Base-by-base conservation (phyloP, 2,888 invertebrate species). In the Drosophila fungiperda region DNA sequence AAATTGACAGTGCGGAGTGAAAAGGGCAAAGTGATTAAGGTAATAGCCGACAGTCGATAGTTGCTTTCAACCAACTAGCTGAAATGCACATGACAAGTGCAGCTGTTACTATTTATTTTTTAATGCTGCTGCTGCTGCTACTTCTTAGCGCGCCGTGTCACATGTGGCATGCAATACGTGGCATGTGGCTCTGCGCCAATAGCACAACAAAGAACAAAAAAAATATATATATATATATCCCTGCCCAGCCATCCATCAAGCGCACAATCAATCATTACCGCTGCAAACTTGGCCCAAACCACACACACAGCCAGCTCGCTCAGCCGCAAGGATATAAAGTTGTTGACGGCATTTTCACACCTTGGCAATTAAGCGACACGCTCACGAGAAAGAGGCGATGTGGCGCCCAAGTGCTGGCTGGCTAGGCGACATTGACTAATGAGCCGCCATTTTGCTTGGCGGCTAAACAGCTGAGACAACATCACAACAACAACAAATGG, bases 371-470 rank as follows among this genome's bases (percentile, higher is more conserved):
- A 85, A 76, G 79, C 59, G 61, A 23, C 60, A 79, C 64, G 64
- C 76, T 50, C 63, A 17, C 50, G 11, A 11, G 11, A 6, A 17
- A 6, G 15, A 57, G 11, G 17, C 26, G 38, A 11, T 38, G 32
- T 52, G 49, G 15, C 63, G 63, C 63, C 67, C 78, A 64, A 73
- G 78, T 61, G 76, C 35, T 54, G 33, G 70, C 70, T 64, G 72
- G 61, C 79, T 85, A 83, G 89, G 72, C 90, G 90, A 90, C 87
- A 83, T 82, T 90, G 87, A 87, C 90, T 90, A 87, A 87, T 87
- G 87, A 90, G 90, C 66, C 80, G 84, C 82, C 84, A 87, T 87
- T 87, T 87, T 78, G 89, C 76, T 73, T 66, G 73, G 65, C 78
- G 68, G 59, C 81, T 55, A 58, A 63, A 65, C 90, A 85, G 85